A percentile compares a stretch with the other conserved stretches of the same genome.
phyloP scores from a whole-genome alignment of 2,797 vertebrate genomes.

The Lepilemur ruficaudatus region DNA sequence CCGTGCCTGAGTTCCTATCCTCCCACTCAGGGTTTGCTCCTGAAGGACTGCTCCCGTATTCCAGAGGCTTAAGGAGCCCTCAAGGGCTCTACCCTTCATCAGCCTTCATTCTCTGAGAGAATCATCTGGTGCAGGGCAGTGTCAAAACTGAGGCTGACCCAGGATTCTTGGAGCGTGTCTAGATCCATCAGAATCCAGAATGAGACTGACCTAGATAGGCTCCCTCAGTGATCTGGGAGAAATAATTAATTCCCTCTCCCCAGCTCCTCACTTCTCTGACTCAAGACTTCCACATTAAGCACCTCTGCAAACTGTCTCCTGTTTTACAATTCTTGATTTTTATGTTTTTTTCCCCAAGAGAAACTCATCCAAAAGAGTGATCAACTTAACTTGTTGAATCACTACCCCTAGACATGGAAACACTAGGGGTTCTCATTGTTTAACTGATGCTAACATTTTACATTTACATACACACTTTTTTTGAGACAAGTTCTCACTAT shows the following conservation, averaged over 20 bases:
- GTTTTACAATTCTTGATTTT: background rate
- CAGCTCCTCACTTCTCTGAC: background rate
- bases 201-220: background rate
- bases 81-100: background rate
- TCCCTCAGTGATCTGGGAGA: background rate
- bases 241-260: background rate
- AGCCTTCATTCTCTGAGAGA: background rate
- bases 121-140: background rate
- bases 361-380: background rate
- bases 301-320: background rate
- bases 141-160: background rate
- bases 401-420: background rate
- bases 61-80: background rate
- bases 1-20: background rate
- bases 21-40: background rate
- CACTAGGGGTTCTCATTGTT: background rate
- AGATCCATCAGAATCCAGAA: background rate
- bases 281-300: background rate
- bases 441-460: background rate
- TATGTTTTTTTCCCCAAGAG: background rate
- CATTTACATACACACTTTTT: background rate
- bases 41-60: background rate
- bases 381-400: background rate
- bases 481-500: background rate
- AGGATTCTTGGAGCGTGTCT: background rate